Conservation (phyloP, 2,113 vertebrate species). For the Lates calcarifer region DNA sequence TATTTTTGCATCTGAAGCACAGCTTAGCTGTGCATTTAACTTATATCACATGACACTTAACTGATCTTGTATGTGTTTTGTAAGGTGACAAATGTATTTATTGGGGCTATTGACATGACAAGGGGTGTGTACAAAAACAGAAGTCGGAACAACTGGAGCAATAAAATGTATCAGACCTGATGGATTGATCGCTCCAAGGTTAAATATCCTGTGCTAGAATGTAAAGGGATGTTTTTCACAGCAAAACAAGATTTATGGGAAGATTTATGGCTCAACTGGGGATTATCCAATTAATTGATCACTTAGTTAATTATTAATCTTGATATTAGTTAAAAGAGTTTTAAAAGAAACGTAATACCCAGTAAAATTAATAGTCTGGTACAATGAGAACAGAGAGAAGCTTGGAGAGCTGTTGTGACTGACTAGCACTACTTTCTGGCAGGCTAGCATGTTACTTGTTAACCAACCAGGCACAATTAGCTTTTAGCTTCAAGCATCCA, state of each 20-base stretch:
- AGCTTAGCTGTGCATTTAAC: background rate
- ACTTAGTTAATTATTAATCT: slow-evolving; percentile 22
- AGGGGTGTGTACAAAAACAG: slow-evolving; percentile 37
- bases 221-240: background rate
- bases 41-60: background rate
- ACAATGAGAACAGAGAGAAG: no score
- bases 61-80: background rate
- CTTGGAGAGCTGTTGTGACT: no score
- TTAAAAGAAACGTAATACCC: background rate
- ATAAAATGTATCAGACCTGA: slow-evolving; percentile 37
- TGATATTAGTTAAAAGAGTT: background rate
- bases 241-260: background rate
- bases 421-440: no score
- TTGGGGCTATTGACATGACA: slow-evolving; percentile 22
- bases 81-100: slow-evolving; percentile 43
- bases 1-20: background rate
- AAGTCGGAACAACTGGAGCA: slow-evolving; percentile 32
- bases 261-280: background rate
- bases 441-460: no score
- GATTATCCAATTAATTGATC: no score
- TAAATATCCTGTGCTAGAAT: slow-evolving; percentile 25
- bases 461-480: no score
- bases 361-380: no score
- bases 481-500: no score
- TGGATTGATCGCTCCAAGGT: slow-evolving; percentile 44